A percentile compares a stretch with the other conserved stretches of the same genome.
These are phyloP conservation scores for Notospermus geniculatus DNA, from an alignment of 1,140 invertebrate genomes.

Conservation along the genomic window DNA sequence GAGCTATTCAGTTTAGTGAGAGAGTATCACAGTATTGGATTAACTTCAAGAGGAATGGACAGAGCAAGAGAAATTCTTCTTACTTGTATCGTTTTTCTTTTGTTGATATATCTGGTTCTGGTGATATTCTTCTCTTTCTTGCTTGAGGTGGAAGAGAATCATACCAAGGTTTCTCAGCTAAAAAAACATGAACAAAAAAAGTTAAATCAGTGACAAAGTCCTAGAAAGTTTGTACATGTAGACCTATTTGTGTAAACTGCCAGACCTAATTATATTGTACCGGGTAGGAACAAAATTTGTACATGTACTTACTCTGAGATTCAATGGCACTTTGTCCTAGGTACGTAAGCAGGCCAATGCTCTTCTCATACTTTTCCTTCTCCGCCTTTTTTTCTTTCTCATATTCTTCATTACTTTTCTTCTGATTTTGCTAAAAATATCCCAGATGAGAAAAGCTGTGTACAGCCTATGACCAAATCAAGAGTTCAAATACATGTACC, in stretches of 20 bases:
- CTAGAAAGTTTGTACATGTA: conserved; percentile 11
- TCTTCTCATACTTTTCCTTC: conserved; percentile 95
- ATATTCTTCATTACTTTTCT: conserved; percentile 74
- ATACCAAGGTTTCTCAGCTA: conserved; percentile 78
- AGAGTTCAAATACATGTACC: not conserved
- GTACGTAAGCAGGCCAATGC: conserved; percentile 94
- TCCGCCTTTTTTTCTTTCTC: conserved; percentile 89
- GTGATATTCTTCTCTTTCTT: conserved; percentile 8
- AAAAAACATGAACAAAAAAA: conserved; percentile 18
- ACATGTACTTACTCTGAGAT: conserved; percentile 49
- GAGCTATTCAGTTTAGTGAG: no score
- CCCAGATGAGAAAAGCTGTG: no score
- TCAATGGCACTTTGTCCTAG: conserved; percentile 92
- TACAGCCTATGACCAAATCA: no score
- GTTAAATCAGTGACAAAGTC: conserved; percentile 14
- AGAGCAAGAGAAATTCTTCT: no score
- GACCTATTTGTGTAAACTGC: conserved; percentile 10
- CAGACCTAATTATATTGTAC: conserved; percentile 10
- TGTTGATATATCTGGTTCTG: not conserved
- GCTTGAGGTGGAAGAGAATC: conserved; percentile 26
- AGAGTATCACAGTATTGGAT: no score
- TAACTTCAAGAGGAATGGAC: no score
- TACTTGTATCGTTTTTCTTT: no score
- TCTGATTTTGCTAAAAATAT: conserved; percentile 62
- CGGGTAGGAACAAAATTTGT: conserved; percentile 5